These are phyloP conservation scores for Aplocera efformata DNA, from an alignment of 2,888 invertebrate species.

Conservation along the genomic window DNA sequence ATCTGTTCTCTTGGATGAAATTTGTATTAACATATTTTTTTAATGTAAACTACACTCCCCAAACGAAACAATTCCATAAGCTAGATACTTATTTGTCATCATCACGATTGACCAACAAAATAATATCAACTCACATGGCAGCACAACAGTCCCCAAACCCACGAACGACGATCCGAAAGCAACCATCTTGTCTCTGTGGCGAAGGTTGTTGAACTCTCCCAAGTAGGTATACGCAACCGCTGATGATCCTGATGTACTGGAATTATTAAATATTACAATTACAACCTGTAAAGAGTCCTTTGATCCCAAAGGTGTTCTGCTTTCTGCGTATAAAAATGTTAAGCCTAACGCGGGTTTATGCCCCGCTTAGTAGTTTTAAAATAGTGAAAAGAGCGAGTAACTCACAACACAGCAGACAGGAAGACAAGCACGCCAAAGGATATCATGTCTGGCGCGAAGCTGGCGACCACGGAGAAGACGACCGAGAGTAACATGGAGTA, in stretches of 20 bases:
- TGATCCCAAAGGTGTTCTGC: too few relatives aligned
- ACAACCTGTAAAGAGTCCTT: too few relatives aligned
- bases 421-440: conserved; percentile 82
- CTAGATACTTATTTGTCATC: too few relatives aligned
- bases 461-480: conserved; percentile 77
- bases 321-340: too few relatives aligned
- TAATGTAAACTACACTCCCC: too few relatives aligned
- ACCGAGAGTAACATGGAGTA: conserved; percentile 74
- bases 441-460: conserved; percentile 80
- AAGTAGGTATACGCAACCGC: conserved; percentile 81
- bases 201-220: conserved; percentile 78
- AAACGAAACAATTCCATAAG: too few relatives aligned
- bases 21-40: too few relatives aligned
- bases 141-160: conserved; percentile 74
- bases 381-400: too few relatives aligned
- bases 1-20: too few relatives aligned
- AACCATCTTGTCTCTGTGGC: conserved; percentile 73
- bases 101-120: too few relatives aligned
- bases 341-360: too few relatives aligned
- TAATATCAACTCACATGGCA: conserved; percentile 67
- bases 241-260: conserved; percentile 69
- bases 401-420: conserved; percentile 83
- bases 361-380: too few relatives aligned
- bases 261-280: conserved; percentile 12
- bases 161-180: conserved; percentile 73